phyloP scores from a whole-genome alignment of 2,888 invertebrate species.

The Aporophyla nigra region DNA sequence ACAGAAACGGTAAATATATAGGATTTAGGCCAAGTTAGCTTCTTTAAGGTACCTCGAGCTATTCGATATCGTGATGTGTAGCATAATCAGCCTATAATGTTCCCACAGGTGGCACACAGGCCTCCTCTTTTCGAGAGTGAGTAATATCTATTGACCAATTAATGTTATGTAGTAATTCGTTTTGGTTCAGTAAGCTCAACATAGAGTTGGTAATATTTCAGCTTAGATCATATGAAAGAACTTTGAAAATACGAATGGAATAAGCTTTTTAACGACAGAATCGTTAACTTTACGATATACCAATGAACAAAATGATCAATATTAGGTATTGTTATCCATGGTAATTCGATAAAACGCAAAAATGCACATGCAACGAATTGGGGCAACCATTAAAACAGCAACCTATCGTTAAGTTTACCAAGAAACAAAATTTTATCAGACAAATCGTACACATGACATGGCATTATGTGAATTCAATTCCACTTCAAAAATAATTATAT shows the following conservation, averaged over 20 bases:
- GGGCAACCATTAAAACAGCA: slow-evolving; percentile 23
- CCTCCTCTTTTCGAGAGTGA: too few relatives aligned
- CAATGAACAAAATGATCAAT: slow-evolving; percentile 18
- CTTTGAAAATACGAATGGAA: neutral
- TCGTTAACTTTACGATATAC: neutral
- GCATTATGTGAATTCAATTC: slow-evolving; percentile 63
- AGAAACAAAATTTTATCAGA: slow-evolving; percentile 43
- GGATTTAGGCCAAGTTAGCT: slow-evolving; percentile 16
- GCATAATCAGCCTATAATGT: too few relatives aligned
- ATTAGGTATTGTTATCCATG: slow-evolving; percentile 5
- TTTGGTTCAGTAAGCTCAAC: neutral
- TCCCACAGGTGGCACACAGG: too few relatives aligned
- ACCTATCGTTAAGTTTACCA: slow-evolving; percentile 34
- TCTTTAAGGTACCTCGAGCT: slow-evolving; percentile 8
- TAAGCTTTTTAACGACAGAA: slow-evolving; percentile 7
- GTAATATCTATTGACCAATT: slow-evolving; percentile 3
- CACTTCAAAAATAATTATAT: slow-evolving; percentile 73
- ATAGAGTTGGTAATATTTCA: slow-evolving; percentile 7
- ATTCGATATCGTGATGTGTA: slow-evolving; percentile 21
- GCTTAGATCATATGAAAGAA: neutral
- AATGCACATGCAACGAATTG: slow-evolving; percentile 9
- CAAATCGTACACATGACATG: slow-evolving; percentile 64
- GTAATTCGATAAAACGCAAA: slow-evolving; percentile 10
- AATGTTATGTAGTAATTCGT: slow-evolving; percentile 33
- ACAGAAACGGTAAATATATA: slow-evolving; percentile 32